Evolutionary conservation across 2,113 vertebrate genomes (phyloP), one percentile per base, ranked within the genome.

Genomic region (Elaphurus davidianus): DNA sequence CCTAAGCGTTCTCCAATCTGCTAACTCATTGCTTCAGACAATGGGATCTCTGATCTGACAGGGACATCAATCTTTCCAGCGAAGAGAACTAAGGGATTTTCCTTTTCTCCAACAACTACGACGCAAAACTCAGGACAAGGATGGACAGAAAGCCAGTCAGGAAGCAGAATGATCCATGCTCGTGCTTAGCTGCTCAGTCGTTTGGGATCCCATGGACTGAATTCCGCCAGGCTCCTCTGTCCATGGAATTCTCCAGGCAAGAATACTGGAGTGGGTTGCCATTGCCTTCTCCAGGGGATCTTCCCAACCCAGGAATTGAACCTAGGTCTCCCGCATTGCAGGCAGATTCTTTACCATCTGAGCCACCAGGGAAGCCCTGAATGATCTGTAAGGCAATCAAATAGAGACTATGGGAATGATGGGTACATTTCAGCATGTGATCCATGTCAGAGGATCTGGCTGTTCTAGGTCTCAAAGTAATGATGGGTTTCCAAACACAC

Each of bases 391-490:
- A 54, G 33, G 23, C 54, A 40, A 4, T 85, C 0, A 5, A 21
- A 33, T 4, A 2, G 40, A 71, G 82, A 36, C 67, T 0, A 1
- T 36, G 89, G 62, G 94, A 28, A 50, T 10, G 8, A 16, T 6
- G 81, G 83, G 59, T 23, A 40, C 30, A 2, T 92, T 79, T 60
- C n/a, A 87, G 60, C 87, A 45, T 1, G 60, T 0, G 15, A 47
- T 86, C 81, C 71, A 76, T 33, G 91, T 82, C 84, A 78, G 86
- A 71, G 82, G 52, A 76, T 78, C 57, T 57, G 94, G 97, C 59
- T 23, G 57, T 59, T 74, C 19, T 14, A 2, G 11, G 57, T 76
- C 78, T 50, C 64, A 5, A 3, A 0, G 90, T 40, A 78, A 97
- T 15, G 52, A 89, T 36, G 87, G 55, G 27, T 74, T 86, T 71